Evolutionary conservation across 1,140 invertebrate species (phyloP), one percentile per base, ranked within the genome.

Genomic region (Riptortus pedestris): DNA sequence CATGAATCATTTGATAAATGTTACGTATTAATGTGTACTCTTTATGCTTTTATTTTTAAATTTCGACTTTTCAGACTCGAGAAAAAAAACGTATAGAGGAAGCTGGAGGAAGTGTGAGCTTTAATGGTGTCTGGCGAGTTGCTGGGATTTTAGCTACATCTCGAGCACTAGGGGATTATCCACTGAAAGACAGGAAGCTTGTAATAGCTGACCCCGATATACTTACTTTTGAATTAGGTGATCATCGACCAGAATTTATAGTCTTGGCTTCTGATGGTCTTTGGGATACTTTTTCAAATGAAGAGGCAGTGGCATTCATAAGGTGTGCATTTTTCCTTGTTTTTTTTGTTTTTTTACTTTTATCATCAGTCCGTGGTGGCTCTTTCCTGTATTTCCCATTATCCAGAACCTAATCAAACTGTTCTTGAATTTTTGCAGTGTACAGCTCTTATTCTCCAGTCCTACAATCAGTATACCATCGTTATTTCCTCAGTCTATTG

Each of bases 121-220:
- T 95, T 72, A 93, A 94, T 72, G 94, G 94, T 58, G 94, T 97
- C 0, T 97, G 94, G 93, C 78, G 95, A 70, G 93, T 98, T 11
- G 92, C 92, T 60, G 95, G 95, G 14, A 91, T 98, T 66, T 79
- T 98, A 67, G 95, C 95, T 2, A 96, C 93, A 31, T 97, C 93
- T 14, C 79, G 94, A 70, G 94, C 93, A 1, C 78, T 96, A 62
- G 95, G 94, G 26, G 94, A 97, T 77, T 96, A 94, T 76, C 92
- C 93, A 27, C 76, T 98, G 1, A 98, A 98, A 78, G 91, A 95
- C 71, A 86, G 88, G 72, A 92, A 91, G 72, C 82, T 94, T 69
- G 86, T 98, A 11, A 96, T 94, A 68, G 92, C 93, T 1, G 90
- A 95, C 73, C 95, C 95, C 24, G 94, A 98, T 74, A 91, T 98